phyloP scores from a whole-genome alignment of 2,797 vertebrate genomes.

The Echiichthys vipera region DNA sequence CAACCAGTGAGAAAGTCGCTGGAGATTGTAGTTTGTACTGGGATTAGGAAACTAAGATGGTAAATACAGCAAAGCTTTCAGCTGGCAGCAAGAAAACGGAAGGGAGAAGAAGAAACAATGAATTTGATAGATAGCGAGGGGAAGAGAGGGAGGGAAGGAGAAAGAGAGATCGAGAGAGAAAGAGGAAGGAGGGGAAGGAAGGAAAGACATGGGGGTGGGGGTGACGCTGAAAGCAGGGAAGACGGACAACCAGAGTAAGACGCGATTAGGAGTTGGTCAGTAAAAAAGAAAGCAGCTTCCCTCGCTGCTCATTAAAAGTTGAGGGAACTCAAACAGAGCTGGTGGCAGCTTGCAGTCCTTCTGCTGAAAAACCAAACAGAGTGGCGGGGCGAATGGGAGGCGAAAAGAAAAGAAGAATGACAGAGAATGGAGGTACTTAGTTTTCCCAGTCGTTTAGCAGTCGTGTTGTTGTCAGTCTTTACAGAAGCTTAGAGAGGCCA shows the following conservation, averaged over 20 bases:
- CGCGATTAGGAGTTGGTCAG: conserved; percentile 52
- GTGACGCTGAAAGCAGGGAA: conserved; percentile 42
- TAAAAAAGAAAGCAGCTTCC: conserved; percentile 52
- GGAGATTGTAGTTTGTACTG: conserved; percentile 74
- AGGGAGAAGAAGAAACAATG: conserved; percentile 45
- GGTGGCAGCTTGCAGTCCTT: conserved; percentile 74
- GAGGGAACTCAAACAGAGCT: conserved; percentile 79
- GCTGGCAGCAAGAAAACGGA: conserved; percentile 47
- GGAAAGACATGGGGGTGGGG: too few relatives aligned
- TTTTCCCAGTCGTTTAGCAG: conserved; percentile 78
- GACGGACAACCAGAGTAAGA: conserved; percentile 45
- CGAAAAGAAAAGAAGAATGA: conserved; percentile 63
- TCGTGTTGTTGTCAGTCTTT: conserved; percentile 70
- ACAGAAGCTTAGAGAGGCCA: conserved; percentile 66
- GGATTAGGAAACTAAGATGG: conserved; percentile 77
- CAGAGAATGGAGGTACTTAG: conserved; percentile 69
- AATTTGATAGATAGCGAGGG: conserved; percentile 18
- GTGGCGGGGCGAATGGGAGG: conserved; percentile 47
- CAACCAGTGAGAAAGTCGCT: conserved; percentile 78
- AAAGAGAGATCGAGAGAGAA: neutral
- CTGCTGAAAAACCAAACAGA: conserved; percentile 75
- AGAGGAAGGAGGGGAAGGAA: conserved; percentile 10
- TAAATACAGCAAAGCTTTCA: conserved; percentile 72
- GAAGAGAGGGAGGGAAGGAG: neutral
- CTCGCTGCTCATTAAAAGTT: conserved; percentile 78